A percentile compares a stretch with the other conserved stretches of the same genome.
These are phyloP conservation scores for Anguilla anguilla DNA, from an alignment of 2,797 vertebrate species.

Conservation along the genomic window DNA sequence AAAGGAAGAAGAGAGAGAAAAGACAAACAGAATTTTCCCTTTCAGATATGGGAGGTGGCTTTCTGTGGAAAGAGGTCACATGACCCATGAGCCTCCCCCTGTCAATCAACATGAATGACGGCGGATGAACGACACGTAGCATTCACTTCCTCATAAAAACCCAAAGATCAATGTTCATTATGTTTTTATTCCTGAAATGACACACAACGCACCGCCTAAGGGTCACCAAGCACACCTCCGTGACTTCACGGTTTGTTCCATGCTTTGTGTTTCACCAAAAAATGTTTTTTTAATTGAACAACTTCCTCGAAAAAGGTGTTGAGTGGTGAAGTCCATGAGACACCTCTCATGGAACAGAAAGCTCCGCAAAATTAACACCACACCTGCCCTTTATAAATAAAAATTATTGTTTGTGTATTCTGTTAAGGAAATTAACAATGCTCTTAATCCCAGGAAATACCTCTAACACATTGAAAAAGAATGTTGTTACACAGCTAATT, in stretches of 20 bases:
- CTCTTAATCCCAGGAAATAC: not conserved
- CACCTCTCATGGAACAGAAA: not conserved
- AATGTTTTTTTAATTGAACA: no score
- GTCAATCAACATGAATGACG: not conserved
- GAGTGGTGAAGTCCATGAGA: not conserved
- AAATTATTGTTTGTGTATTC: not conserved
- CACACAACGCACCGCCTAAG: not conserved
- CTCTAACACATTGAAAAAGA: not conserved
- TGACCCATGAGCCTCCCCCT: not conserved
- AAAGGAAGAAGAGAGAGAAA: not conserved
- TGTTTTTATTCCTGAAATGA: not conserved
- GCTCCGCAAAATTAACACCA: no score
- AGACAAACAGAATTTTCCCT: not conserved
- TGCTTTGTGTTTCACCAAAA: not conserved
- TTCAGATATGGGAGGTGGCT: not conserved
- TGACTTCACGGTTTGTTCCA: not conserved
- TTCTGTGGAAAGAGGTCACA: not conserved
- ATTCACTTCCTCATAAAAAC: not conserved
- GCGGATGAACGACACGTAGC: not conserved
- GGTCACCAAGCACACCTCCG: not conserved
- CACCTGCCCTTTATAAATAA: not conserved
- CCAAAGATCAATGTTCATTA: not conserved
- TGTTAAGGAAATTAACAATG: not conserved
- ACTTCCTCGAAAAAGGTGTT: not conserved
- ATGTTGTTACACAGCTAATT: not conserved